Evolutionary conservation across 2,797 vertebrate species (phyloP).

Genomic region (Anguilla megastoma): DNA sequence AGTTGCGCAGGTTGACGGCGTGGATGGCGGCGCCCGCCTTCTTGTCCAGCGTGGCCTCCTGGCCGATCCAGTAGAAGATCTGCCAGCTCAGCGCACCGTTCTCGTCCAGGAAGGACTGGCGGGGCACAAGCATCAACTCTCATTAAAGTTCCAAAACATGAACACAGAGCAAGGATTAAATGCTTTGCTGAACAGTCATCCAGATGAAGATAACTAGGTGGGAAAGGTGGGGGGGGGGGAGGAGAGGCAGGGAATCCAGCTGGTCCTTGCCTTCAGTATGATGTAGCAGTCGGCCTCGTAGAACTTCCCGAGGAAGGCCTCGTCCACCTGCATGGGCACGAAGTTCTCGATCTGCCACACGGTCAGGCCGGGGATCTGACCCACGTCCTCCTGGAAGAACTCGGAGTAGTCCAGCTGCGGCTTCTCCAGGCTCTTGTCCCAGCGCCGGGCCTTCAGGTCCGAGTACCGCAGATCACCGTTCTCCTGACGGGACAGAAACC

Average conservation of each 20-base stretch:
- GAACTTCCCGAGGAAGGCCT: constrained; percentile 91
- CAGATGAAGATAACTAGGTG: neutral
- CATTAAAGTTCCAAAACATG: neutral
- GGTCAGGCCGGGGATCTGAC: constrained; percentile 83
- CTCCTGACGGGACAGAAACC: constrained; percentile 68
- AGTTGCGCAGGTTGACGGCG: constrained; percentile 93
- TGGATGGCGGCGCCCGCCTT: constrained; percentile 93
- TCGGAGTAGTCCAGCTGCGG: constrained; percentile 93
- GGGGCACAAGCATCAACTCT: neutral
- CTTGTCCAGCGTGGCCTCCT: constrained; percentile 92
- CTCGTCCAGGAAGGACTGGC: constrained; percentile 88
- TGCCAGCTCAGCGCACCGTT: constrained; percentile 88
- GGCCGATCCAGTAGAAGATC: constrained; percentile 97
- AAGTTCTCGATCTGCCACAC: constrained; percentile 98
- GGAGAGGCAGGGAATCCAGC: neutral
- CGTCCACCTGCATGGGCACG: constrained; percentile 83
- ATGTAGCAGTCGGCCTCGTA: constrained; percentile 98
- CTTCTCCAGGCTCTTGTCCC: constrained; percentile 95
- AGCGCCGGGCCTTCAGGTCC: constrained; percentile 83
- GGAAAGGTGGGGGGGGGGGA: neutral
- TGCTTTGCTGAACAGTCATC: neutral
- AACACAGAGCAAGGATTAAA: neutral
- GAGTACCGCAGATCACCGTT: constrained; percentile 76
- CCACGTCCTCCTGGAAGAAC: constrained; percentile 89
- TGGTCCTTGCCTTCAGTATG: constrained; percentile 82